Evolutionary conservation across 1,140 invertebrate species (phyloP), one percentile per base, ranked within the genome.

Genomic region (Sycophaga agraensis): DNA sequence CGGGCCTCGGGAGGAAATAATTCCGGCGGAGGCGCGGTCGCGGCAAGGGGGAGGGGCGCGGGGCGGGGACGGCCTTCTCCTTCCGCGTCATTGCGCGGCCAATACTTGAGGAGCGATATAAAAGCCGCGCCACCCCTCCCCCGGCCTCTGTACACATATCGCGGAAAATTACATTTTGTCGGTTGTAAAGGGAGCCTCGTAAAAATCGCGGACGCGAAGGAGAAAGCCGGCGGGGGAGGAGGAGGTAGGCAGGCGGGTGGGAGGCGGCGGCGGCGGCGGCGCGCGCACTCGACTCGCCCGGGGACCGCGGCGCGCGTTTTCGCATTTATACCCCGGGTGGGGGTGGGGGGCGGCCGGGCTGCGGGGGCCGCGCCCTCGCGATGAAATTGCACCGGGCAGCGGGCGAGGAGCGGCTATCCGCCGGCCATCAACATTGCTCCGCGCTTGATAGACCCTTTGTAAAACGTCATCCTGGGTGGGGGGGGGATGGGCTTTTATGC

Each of bases 81-180:
- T 53, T 39, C 54, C 46, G 28, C 61, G 35, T 39, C 45, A 35
- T 55, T 43, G 53, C 22, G 17, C 35, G 39, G 43, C 46, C 57
- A 56, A 55, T 59, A 55, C 39, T 43, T 58, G 28, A 21, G 22
- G 31, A 54, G 35, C 42, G 49, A 58, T 50, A n/a, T n/a, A 64
- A 58, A 54, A 64, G 55, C 51, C 59, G 66, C 55, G 42, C 51
- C 34, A 55, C 51, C 54, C 50, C 42, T 54, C 56, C 46, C 54
- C 17, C 58, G 50, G 59, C 55, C 46, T 53, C 58, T 67, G 61
- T 56, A 66, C 70, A 73, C 69, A 71, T 71, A 74, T 75, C 71
- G 71, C 61, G 67, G 77, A 78, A 78, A 79, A 78, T 79, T 75
- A 78, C 74, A 76, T 79, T 80, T 78, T 71, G 71, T 74, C 70